Evolutionary conservation across 2,797 vertebrate species (phyloP).

Genomic region (Ispidina picta): DNA sequence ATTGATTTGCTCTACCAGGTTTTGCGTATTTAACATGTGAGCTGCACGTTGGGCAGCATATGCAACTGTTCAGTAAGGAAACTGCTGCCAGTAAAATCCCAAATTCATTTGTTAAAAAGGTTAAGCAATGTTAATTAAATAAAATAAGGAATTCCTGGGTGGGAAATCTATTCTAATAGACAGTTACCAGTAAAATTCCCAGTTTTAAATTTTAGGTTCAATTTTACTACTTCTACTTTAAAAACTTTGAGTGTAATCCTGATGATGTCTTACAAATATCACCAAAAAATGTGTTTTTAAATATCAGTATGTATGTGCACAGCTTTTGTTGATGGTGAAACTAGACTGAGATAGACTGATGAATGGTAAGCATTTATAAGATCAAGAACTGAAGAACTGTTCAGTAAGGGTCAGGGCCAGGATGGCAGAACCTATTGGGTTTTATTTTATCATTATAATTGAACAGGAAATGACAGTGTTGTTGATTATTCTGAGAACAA

Average conservation of each 20-base stretch:
- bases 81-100: background rate
- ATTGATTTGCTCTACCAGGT: background rate
- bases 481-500: conserved; percentile 1
- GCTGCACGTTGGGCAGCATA: background rate
- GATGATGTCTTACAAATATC: background rate
- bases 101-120: background rate
- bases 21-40: background rate
- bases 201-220: background rate
- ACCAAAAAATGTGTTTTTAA: background rate
- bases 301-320: background rate
- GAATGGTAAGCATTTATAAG: background rate
- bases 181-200: background rate
- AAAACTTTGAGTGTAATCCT: background rate
- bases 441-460: background rate
- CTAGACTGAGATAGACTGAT: background rate
- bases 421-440: background rate
- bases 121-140: background rate
- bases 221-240: background rate
- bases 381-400: background rate
- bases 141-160: background rate
- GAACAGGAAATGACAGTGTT: background rate
- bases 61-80: background rate
- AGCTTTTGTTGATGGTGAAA: background rate
- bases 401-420: background rate
- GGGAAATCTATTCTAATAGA: background rate